Percentiles rank a stretch among this genome's conserved stretches.
Conservation (phyloP, 1,140 invertebrate genomes). For the Lepidurus couesii region DNA sequence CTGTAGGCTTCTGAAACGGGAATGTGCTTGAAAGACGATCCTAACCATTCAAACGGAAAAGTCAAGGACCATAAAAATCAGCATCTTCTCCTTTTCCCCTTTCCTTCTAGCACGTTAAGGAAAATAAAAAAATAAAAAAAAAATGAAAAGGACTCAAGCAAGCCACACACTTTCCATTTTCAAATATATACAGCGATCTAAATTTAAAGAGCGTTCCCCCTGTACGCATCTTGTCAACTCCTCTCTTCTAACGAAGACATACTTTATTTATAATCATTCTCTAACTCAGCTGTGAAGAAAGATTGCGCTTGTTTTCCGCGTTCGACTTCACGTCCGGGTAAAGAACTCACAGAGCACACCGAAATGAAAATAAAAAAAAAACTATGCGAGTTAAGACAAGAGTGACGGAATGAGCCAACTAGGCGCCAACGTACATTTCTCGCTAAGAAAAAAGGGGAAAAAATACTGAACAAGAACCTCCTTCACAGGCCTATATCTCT, state of each 20-base stretch:
- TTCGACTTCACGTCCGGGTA: background rate
- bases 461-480: background rate
- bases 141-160: too few relatives aligned
- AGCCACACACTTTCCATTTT: background rate
- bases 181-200: background rate
- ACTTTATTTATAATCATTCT: background rate
- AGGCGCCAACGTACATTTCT: background rate
- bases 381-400: background rate
- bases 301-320: background rate
- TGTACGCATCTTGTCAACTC: background rate
- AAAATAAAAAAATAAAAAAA: too few relatives aligned
- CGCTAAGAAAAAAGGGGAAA: background rate
- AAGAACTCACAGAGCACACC: background rate
- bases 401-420: background rate
- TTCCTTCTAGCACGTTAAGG: background rate
- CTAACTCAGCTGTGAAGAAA: constrained; percentile 22
- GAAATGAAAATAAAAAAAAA: background rate
- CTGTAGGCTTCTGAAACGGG: background rate
- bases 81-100: constrained; percentile 11
- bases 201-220: background rate
- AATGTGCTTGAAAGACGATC: constrained; percentile 10
- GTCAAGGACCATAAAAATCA: background rate
- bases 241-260: background rate
- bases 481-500: background rate
- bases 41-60: background rate